A percentile compares a stretch with the other conserved stretches of the same genome.
phyloP scores from a whole-genome alignment of 2,113 vertebrate genomes.

The Falco punctatus region DNA sequence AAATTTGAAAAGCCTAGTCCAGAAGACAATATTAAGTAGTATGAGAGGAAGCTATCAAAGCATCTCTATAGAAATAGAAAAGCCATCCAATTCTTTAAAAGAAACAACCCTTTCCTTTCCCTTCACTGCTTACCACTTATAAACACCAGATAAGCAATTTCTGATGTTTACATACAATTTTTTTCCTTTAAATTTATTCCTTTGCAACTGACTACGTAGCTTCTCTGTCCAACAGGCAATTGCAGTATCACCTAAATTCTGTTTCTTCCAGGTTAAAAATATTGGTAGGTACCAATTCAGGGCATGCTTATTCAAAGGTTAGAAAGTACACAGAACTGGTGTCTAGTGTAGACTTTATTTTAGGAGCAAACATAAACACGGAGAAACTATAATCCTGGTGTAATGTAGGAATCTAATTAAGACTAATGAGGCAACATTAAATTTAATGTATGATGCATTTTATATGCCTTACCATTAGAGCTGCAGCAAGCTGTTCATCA shows the following conservation, averaged over 20 bases:
- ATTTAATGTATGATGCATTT: slow-evolving; percentile 83
- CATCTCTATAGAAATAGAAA: neutral
- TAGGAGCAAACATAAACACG: slow-evolving; percentile 74
- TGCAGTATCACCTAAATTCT: neutral
- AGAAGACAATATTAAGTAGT: neutral
- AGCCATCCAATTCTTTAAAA: neutral
- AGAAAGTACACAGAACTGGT: slow-evolving; percentile 61
- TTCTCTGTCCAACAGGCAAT: neutral
- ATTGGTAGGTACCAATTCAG: slow-evolving; percentile 4
- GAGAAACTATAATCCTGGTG: slow-evolving; percentile 76
- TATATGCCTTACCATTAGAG: slow-evolving; percentile 78
- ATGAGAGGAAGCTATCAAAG: neutral
- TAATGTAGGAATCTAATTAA: slow-evolving; percentile 81
- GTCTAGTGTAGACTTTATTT: slow-evolving; percentile 67
- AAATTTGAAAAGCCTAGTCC: neutral
- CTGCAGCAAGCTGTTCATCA: slow-evolving; percentile 76
- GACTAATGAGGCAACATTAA: slow-evolving; percentile 83
- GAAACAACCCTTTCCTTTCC: neutral
- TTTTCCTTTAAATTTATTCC: slow-evolving; percentile 9
- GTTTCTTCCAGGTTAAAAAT: neutral
- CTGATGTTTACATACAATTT: neutral
- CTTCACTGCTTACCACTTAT: neutral
- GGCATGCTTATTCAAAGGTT: slow-evolving; percentile 65
- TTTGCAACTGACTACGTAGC: neutral
- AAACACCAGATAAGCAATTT: slow-evolving; percentile 16